Evolutionary conservation across 2,797 vertebrate genomes (phyloP).

Genomic region (Megalops cyprinoides): DNA sequence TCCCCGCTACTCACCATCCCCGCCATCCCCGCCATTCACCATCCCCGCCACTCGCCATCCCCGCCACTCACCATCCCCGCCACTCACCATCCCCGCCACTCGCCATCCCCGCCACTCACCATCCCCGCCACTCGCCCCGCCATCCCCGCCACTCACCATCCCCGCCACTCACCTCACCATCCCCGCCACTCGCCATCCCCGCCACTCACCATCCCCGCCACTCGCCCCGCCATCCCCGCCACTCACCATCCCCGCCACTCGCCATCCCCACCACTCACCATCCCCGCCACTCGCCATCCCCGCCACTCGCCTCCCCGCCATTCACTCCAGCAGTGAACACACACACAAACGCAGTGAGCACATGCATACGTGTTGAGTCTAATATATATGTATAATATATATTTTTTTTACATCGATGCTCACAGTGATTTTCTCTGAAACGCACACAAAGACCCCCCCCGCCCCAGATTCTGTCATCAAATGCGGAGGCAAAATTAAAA

Average conservation of each 20-base stretch:
- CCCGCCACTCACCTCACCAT: too few relatives aligned
- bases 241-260: background rate
- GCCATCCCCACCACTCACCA: background rate
- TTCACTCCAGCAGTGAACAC: background rate
- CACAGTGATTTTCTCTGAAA: background rate
- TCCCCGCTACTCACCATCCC: background rate
- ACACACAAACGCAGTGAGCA: too few relatives aligned
- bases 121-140: background rate
- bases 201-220: too few relatives aligned
- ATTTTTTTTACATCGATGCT: background rate
- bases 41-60: background rate
- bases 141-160: background rate
- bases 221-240: background rate
- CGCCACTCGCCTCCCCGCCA: too few relatives aligned
- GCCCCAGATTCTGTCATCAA: conserved; percentile 66
- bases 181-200: background rate
- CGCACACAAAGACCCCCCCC: conserved; percentile 46
- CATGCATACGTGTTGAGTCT: too few relatives aligned
- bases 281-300: background rate
- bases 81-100: background rate
- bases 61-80: background rate
- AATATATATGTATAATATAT: background rate
- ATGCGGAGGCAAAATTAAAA: conserved; percentile 78
- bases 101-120: background rate
- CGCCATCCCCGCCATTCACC: too few relatives aligned